A percentile compares a stretch with the other conserved stretches of the same genome.
Evolutionary conservation across 2,797 vertebrate species (phyloP).

Genomic region (Pseudomugil gertrudae): DNA sequence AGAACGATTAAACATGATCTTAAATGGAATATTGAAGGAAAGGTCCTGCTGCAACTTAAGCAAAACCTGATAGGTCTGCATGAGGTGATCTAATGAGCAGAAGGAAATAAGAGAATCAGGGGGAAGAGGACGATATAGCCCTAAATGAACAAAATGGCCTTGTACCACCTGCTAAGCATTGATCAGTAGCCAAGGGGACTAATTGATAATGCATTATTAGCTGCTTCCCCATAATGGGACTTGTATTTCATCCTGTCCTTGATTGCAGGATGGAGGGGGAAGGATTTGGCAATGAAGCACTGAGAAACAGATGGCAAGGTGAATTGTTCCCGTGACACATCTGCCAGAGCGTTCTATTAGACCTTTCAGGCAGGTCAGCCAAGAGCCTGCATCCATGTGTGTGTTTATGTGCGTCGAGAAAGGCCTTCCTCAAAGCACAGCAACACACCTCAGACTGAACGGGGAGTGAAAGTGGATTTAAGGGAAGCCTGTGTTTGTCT

Average conservation of each 20-base stretch:
- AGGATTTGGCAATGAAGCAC: slow-evolving; percentile 71
- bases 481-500: slow-evolving; percentile 63
- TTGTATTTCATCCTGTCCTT: slow-evolving; percentile 84
- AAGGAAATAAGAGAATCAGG: slow-evolving; percentile 76
- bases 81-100: slow-evolving; percentile 76
- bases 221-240: slow-evolving; percentile 79
- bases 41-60: slow-evolving; percentile 72
- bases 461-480: slow-evolving; percentile 57
- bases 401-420: slow-evolving; percentile 19
- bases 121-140: slow-evolving; percentile 69
- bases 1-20: slow-evolving; percentile 78
- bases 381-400: slow-evolving; percentile 4
- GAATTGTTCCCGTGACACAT: slow-evolving; percentile 80
- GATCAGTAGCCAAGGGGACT: slow-evolving; percentile 83
- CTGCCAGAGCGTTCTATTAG: slow-evolving; percentile 73
- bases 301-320: slow-evolving; percentile 85
- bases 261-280: slow-evolving; percentile 59
- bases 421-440: slow-evolving; percentile 41
- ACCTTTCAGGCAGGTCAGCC: slow-evolving; percentile 68
- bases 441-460: slow-evolving; percentile 39
- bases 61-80: slow-evolving; percentile 69
- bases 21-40: slow-evolving; percentile 78
- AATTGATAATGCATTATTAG: slow-evolving; percentile 88
- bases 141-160: slow-evolving; percentile 80
- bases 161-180: slow-evolving; percentile 83